phyloP scores from a whole-genome alignment of 2,888 invertebrate species.

The Pseudoips prasinana region DNA sequence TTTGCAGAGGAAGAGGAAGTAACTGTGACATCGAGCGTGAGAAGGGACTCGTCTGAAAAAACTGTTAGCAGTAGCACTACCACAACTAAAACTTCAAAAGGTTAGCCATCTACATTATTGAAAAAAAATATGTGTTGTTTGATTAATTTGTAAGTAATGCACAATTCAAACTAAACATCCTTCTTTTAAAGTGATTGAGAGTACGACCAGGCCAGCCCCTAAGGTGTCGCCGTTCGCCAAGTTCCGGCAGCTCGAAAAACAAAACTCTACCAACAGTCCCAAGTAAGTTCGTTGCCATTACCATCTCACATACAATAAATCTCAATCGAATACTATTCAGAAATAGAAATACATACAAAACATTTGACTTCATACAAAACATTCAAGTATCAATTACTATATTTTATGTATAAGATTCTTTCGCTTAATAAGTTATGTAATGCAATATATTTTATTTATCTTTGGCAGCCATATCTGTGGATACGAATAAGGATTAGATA shows the following conservation, averaged over 20 bases:
- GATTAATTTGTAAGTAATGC: no score
- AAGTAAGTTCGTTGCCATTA: slow-evolving; percentile 82
- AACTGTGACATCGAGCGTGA: slow-evolving; percentile 73
- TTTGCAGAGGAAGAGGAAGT: slow-evolving; percentile 73
- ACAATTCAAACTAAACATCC: no score
- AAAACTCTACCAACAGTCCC: slow-evolving; percentile 89
- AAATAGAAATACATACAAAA: slow-evolving; percentile 6
- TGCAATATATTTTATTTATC: slow-evolving; percentile 64
- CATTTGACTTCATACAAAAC: slow-evolving; percentile 16
- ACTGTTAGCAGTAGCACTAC: slow-evolving; percentile 81
- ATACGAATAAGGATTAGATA: slow-evolving; percentile 65
- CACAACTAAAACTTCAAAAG: slow-evolving; percentile 83
- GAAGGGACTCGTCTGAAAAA: slow-evolving; percentile 78
- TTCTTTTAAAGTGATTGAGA: slow-evolving; percentile 75
- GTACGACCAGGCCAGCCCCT: slow-evolving; percentile 70
- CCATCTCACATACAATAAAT: not conserved
- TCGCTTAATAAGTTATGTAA: slow-evolving; percentile 56
- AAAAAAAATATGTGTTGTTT: no score
- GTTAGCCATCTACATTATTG: no score
- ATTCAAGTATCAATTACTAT: slow-evolving; percentile 32
- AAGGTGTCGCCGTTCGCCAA: slow-evolving; percentile 94
- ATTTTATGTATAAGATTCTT: slow-evolving; percentile 48
- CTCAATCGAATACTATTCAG: slow-evolving; percentile 12
- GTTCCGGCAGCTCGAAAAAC: slow-evolving; percentile 95
- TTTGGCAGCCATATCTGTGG: slow-evolving; percentile 71